Evolutionary conservation across 2,888 invertebrate genomes (phyloP).

Genomic region (Archips xylosteana): DNA sequence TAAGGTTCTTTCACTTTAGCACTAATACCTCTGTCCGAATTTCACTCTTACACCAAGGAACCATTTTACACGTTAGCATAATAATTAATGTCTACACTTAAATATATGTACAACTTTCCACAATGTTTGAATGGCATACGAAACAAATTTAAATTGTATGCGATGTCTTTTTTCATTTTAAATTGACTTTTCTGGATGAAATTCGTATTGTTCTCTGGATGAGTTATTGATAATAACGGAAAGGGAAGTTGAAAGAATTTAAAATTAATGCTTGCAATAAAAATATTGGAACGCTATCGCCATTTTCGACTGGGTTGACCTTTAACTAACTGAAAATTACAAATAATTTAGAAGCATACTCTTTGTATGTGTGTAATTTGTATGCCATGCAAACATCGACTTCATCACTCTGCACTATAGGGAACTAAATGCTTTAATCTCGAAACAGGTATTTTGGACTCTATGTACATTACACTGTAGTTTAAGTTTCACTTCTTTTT

Average conservation of each 20-base stretch:
- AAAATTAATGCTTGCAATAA: neutral
- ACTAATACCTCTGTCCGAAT: constrained; percentile 53
- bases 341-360: neutral
- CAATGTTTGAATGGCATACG: constrained; percentile 53
- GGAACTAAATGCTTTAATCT: constrained; percentile 82
- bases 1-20: constrained; percentile 44
- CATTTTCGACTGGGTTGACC: neutral
- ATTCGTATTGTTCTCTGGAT: neutral
- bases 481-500: constrained; percentile 59
- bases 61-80: constrained; percentile 57
- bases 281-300: neutral
- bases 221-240: neutral
- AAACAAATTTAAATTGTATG: constrained; percentile 5
- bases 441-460: constrained; percentile 84
- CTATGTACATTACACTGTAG: constrained; percentile 71
- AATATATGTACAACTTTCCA: constrained; percentile 51
- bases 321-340: neutral
- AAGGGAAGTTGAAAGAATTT: neutral
- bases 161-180: constrained; percentile 1
- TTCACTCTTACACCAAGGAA: constrained; percentile 55
- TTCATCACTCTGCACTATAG: constrained; percentile 72
- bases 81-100: constrained; percentile 53
- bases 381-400: constrained; percentile 53
- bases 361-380: constrained; percentile 18
- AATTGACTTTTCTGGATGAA: neutral